A percentile compares a stretch with the other conserved stretches of the same genome.
phyloP scores from a whole-genome alignment of 2,888 invertebrate genomes.

The Troides aeacus region DNA sequence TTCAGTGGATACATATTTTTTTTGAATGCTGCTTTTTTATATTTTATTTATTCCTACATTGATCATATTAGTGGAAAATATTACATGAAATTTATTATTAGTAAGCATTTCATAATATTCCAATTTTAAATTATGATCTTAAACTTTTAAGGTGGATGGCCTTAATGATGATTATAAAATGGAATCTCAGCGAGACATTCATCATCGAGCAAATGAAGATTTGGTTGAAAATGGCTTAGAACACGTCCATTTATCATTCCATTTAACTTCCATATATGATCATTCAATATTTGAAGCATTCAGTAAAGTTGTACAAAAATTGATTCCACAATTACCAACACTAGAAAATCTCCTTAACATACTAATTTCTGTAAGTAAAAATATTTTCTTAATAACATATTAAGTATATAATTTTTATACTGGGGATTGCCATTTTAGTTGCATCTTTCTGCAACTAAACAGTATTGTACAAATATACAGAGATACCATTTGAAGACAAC shows the following conservation, averaged over 20 bases:
- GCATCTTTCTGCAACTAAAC: too few species aligned
- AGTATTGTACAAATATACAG: too few species aligned
- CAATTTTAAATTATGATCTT: not conserved
- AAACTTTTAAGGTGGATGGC: slow-evolving; percentile 90
- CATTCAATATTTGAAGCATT: slow-evolving; percentile 99
- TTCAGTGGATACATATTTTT: too few species aligned
- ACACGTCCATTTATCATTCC: slow-evolving; percentile 95
- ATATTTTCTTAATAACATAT: not conserved
- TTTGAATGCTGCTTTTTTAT: not conserved
- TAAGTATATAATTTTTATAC: not conserved
- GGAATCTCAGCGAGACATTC: slow-evolving; percentile 99
- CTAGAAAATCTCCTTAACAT: slow-evolving; percentile 98
- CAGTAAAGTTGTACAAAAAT: slow-evolving; percentile 99
- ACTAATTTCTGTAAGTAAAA: slow-evolving; percentile 92
- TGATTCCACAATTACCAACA: slow-evolving; percentile 98
- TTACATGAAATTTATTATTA: not conserved
- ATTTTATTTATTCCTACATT: not conserved
- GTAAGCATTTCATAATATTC: not conserved
- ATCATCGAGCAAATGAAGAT: slow-evolving; percentile 97
- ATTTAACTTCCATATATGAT: slow-evolving; percentile 99
- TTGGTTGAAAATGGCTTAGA: slow-evolving; percentile 92
- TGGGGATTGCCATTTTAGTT: too few species aligned
- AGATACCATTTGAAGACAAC: too few species aligned
- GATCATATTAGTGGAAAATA: not conserved
- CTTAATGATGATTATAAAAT: slow-evolving; percentile 99